phyloP scores from a whole-genome alignment of 2,888 invertebrate species.

The Leucophenga montana region DNA sequence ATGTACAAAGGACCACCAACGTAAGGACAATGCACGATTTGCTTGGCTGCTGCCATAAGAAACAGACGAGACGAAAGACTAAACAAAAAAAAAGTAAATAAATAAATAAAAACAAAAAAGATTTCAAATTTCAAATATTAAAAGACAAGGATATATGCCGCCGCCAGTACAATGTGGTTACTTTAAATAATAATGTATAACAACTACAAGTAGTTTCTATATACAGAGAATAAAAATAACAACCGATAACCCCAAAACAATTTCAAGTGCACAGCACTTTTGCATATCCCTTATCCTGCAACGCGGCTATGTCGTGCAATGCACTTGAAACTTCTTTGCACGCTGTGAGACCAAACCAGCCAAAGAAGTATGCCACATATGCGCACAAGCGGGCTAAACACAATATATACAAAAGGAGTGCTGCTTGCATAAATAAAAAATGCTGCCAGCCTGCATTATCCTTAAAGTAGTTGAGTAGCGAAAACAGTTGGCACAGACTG shows the following conservation, averaged over 20 bases:
- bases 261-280: background rate
- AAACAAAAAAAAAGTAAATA: no score
- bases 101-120: no score
- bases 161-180: no score
- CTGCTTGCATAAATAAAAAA: background rate
- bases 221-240: no score
- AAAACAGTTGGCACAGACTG: no score
- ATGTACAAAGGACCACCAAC: background rate
- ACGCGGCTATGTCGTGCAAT: background rate
- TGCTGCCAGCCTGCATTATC: constrained; percentile 3
- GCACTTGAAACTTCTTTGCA: background rate
- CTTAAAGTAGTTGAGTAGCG: background rate
- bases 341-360: background rate
- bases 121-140: no score
- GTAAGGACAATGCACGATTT: background rate
- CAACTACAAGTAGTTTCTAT: no score
- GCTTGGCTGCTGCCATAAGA: background rate
- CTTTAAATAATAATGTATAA: no score
- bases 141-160: no score
- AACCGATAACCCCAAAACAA: background rate
- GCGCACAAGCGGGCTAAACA: background rate
- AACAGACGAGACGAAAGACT: no score
- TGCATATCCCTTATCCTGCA: no score
- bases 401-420: background rate
- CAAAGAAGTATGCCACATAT: background rate